phyloP scores from a whole-genome alignment of 2,888 invertebrate species.

The Cryptocephalus primarius region DNA sequence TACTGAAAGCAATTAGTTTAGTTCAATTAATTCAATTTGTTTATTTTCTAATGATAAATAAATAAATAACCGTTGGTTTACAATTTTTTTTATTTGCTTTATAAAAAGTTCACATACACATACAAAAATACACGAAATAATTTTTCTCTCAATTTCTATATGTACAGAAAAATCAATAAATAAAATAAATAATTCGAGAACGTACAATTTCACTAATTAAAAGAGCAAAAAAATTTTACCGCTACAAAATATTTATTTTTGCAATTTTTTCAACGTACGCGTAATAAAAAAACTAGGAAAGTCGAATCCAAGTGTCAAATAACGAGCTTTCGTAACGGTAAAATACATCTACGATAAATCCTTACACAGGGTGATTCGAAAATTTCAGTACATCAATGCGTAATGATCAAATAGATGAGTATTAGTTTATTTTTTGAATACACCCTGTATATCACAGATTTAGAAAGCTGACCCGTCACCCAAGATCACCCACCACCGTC shows the following conservation, averaged over 20 bases:
- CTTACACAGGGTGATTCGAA: slow-evolving; percentile 12
- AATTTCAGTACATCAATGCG: slow-evolving; percentile 1
- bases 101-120: not conserved
- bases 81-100: not conserved
- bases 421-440: slow-evolving; percentile 6
- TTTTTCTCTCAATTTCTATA: slow-evolving; percentile 3
- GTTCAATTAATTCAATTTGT: too few relatives aligned
- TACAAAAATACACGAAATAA: not conserved
- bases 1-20: too few relatives aligned
- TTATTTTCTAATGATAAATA: too few relatives aligned
- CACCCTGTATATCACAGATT: slow-evolving; percentile 11
- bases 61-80: not conserved
- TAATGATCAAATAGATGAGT: slow-evolving; percentile 1
- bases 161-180: slow-evolving; percentile 5
- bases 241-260: slow-evolving; percentile 1
- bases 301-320: not conserved
- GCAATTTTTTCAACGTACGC: too few relatives aligned
- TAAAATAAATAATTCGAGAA: slow-evolving; percentile 4
- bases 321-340: slow-evolving; percentile 23
- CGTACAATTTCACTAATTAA: not conserved
- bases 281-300: not conserved
- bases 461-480: slow-evolving; percentile 25
- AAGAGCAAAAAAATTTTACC: not conserved
- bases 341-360: slow-evolving; percentile 14
- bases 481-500: slow-evolving; percentile 26